Base-by-base conservation (phyloP, 2,888 invertebrate genomes). In the Nomada flava region DNA sequence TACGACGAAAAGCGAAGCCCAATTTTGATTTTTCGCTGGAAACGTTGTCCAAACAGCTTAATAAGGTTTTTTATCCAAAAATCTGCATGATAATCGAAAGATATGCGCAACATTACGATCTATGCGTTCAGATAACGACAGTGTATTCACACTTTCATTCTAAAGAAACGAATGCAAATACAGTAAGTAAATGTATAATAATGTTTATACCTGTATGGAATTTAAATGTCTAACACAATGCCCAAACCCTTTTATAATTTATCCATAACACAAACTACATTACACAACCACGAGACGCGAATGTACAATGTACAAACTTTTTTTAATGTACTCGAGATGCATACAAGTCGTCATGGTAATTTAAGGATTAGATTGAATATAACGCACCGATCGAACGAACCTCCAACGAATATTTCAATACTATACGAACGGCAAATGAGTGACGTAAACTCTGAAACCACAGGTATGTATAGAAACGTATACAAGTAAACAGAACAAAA, bases 271-370 rank as follows among this genome's bases (percentile, higher is more conserved):
- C 36, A n/a, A 60, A 55, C 44, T 47, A 69, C n/a, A n/a, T 74
- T 78, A 65, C 20, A 20, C 23, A 70, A 77, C 23, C 2, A 11
- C 23, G 57, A 36, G 36, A 7, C 36, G 36, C 36, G 36, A 36
- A 36, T 36, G 36, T 36, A 7, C 7, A 36, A 36, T 36, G 7
- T n/a, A n/a, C n/a, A n/a, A n/a, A n/a, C n/a, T 36, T 7, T 13
- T 23, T 26, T 23, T n/a, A 67, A 79, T 53, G 29, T 20, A 82
- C 68, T 29, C 77, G 44, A 57, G 79, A 76, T 57, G 75, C 36
- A 36, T 36, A 36, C 36, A 36, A 36, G 36, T 36, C 36, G 36
- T 36, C 1, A 7, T 36, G 5, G 36, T 36, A 36, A 36, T 36
- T 36, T 5, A 7, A 36, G 36, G 36, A 36, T 7, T 7, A 36